phyloP scores from a whole-genome alignment of 2,113 vertebrate species.

The Eidolon helvum region DNA sequence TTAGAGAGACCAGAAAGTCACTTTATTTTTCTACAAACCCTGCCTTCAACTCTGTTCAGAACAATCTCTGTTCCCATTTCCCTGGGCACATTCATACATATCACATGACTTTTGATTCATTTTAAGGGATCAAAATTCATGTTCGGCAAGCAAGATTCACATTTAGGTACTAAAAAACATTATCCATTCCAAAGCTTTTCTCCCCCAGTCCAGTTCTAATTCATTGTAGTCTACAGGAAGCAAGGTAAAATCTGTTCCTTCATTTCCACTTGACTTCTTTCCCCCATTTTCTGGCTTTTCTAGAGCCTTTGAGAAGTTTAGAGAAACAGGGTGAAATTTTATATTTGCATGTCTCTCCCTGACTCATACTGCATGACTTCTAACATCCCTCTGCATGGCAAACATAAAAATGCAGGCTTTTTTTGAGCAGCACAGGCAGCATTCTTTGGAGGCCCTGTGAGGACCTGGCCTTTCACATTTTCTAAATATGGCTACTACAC shows the following conservation, averaged over 20 bases:
- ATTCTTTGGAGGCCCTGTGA: neutral
- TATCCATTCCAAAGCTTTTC: neutral
- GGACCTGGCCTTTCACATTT: neutral
- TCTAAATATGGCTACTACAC: neutral
- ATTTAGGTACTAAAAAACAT: neutral
- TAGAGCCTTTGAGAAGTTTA: neutral
- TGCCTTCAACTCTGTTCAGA: neutral
- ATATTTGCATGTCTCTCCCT: neutral
- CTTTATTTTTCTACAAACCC: neutral
- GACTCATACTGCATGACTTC: neutral
- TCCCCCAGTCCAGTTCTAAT: neutral
- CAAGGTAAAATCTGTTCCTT: neutral
- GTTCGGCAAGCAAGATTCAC: neutral
- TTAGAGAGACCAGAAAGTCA: neutral
- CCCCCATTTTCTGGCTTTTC: neutral
- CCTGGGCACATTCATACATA: neutral
- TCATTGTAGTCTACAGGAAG: neutral
- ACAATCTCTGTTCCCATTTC: neutral
- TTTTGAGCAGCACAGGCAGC: neutral
- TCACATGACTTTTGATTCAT: neutral
- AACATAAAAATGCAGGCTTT: neutral
- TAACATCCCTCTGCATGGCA: neutral
- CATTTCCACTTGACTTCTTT: neutral
- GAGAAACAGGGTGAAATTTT: neutral
- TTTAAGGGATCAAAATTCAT: neutral